These are phyloP conservation scores for Ptilorrhoa leucosticta DNA, from an alignment of 2,113 vertebrate genomes.

Conservation along the genomic window DNA sequence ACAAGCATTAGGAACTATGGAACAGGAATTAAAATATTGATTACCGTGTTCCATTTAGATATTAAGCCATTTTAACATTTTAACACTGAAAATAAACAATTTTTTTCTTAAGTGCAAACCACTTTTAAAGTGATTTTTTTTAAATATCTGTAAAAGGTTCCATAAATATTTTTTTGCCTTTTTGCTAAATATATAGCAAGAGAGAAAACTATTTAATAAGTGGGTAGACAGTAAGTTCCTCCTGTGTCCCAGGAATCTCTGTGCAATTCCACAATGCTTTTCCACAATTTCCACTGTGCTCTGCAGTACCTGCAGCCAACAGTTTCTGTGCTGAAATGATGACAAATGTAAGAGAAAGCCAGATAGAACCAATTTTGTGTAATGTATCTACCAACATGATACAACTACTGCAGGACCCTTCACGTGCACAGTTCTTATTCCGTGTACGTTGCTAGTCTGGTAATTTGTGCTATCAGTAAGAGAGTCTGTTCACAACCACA, in stretches of 20 bases:
- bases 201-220: not conserved
- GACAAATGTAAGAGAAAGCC: not conserved
- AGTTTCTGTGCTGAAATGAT: not conserved
- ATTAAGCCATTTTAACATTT: not conserved
- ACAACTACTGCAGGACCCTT: not conserved
- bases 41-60: not conserved
- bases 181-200: not conserved
- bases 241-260: not conserved
- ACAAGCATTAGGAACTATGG: not conserved
- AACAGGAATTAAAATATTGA: conserved; percentile 14
- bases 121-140: not conserved
- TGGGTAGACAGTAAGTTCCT: not conserved
- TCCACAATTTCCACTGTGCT: too few relatives aligned
- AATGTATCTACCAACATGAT: not conserved
- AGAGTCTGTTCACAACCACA: not conserved
- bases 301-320: not conserved
- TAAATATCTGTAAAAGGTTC: not conserved
- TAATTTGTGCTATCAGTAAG: not conserved
- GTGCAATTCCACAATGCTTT: not conserved
- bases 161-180: not conserved
- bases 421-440: not conserved
- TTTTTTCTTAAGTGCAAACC: not conserved
- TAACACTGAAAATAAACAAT: not conserved
- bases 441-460: not conserved
- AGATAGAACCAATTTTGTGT: not conserved